Evolutionary conservation across 2,113 vertebrate genomes (phyloP), one percentile per base, ranked within the genome.

Genomic region (Centropus bengalensis): DNA sequence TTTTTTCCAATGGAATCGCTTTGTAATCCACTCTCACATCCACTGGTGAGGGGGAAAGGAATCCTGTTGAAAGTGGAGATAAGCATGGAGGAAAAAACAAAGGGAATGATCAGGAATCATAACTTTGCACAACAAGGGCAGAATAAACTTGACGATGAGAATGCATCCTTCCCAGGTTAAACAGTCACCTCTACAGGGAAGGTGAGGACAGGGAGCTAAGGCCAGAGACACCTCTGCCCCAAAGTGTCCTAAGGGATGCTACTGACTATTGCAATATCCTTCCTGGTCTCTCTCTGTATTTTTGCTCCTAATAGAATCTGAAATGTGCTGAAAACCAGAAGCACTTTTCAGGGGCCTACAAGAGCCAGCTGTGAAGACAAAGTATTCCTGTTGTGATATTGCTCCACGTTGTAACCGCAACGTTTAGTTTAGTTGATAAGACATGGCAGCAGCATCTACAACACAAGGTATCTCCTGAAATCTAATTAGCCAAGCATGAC

Each of bases 401-500:
- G 56, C 88, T 83, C 60, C 38, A 2, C 28, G 68, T 51, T 71
- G 56, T 82, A 81, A 78, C 52, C 68, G 81, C 71, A 51, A 12
- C 0, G 2, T 59, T 81, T 74, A 17, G 45, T 77, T 87, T 67
- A 75, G 79, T 56, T 90, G 89, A 64, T 74, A 91, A 86, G 58
- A 45, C 30, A 9, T 15, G 63, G 82, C 67, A 92, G 49, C 0
- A 0, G 59, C 86, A 67, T 74, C 63, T 54, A 10, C 58, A 67
- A 42, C 14, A 42, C 82, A 68, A 67, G 33, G 28, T 32, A 5
- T 54, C 82, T 81, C 54, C 83, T 75, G 79, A 84, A 52, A 95
- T 68, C 83, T 76, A 79, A 90, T 90, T 78, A 96, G 49, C 60
- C 86, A 78, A 84, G 27, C 73, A 10, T 56, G 82, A 64, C 64